Evolutionary conservation across 2,888 invertebrate species (phyloP).

Genomic region (Polyploca ridens): DNA sequence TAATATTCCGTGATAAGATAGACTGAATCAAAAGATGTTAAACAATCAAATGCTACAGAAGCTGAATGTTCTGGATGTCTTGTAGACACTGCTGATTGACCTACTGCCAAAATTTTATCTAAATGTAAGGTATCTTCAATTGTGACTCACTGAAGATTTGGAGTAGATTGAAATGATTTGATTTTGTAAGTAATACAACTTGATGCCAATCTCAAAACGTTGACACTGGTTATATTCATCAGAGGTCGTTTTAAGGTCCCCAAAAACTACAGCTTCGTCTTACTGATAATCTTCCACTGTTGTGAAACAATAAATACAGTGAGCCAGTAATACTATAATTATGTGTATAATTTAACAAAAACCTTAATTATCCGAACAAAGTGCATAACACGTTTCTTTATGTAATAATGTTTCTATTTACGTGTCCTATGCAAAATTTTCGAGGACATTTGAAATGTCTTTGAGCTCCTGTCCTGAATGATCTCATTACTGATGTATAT

Average conservation of each 20-base stretch:
- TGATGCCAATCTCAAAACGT: too few species aligned
- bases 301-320: neutral
- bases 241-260: too few species aligned
- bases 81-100: neutral
- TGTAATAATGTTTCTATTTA: neutral
- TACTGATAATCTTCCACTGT: neutral
- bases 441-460: too few species aligned
- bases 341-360: neutral
- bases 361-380: neutral
- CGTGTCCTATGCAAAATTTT: too few species aligned
- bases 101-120: neutral
- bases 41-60: conserved; percentile 12
- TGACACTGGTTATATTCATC: too few species aligned
- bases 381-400: neutral
- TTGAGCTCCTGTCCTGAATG: neutral
- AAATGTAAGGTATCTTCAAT: neutral
- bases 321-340: neutral
- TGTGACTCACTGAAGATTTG: too few species aligned
- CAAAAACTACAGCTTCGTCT: neutral
- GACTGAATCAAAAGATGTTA: conserved; percentile 29
- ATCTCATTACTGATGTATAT: neutral
- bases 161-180: too few species aligned
- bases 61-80: neutral
- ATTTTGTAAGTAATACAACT: too few species aligned
- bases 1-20: conserved; percentile 46